Conservation (phyloP, 2,113 vertebrate genomes). For the Elaphurus davidianus region DNA sequence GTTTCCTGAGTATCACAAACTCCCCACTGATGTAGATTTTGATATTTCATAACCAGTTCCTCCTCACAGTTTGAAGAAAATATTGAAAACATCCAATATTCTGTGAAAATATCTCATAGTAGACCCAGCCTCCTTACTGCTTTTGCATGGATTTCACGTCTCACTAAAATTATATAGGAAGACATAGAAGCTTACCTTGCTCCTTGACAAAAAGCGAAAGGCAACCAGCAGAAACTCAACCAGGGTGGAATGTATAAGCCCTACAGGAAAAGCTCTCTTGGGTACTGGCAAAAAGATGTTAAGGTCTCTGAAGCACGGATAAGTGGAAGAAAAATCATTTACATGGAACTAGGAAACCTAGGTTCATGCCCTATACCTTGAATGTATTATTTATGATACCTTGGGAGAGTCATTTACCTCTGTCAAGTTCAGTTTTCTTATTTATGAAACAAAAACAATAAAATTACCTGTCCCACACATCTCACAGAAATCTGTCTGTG, state of each 20-base stretch:
- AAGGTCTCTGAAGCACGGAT: neutral
- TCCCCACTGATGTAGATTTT: neutral
- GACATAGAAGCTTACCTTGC: neutral
- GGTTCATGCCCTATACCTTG: neutral
- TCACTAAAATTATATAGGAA: neutral
- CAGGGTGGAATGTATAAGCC: neutral
- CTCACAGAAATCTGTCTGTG: neutral
- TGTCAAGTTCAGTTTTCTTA: neutral
- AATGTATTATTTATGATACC: neutral
- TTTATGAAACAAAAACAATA: neutral
- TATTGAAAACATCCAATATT: neutral
- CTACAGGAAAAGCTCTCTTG: neutral
- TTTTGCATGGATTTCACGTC: neutral
- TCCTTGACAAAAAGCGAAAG: neutral
- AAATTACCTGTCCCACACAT: neutral
- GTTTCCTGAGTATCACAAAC: neutral
- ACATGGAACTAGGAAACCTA: neutral
- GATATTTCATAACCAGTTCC: neutral
- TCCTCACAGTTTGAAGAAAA: neutral
- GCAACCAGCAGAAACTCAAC: neutral
- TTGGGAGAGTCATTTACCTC: neutral
- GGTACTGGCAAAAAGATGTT: neutral
- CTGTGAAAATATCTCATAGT: neutral
- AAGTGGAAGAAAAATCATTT: neutral
- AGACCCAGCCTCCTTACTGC: neutral